Base-by-base conservation (phyloP, 1,140 invertebrate species). In the Drosophila busckii region DNA sequence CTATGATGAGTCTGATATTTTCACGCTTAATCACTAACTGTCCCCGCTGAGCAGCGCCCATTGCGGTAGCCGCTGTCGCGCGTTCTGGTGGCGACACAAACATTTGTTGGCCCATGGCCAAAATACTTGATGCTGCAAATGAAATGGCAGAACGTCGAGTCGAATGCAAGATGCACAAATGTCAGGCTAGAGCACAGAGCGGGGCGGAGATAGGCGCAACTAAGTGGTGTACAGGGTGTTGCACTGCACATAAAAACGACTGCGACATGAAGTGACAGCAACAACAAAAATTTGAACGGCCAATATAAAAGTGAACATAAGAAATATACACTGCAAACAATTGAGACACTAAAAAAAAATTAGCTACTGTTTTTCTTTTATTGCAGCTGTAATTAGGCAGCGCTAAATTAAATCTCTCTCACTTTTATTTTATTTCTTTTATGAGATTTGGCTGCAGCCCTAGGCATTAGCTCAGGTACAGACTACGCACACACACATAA, bases 91-190 rank as follows among this genome's bases (percentile, higher is more conserved):
- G 62, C 68, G 56, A 78, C 67, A 76, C 7, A 68, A 71, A 68
- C 75, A 82, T 73, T 82, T n/a, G n/a, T 75, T 80, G 75, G 75
- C 58, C 52, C 29, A 26, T 17, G 16, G 75, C 75, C 75, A 80
- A 80, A 80, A 80, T 80, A 80, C 75, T 80, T 80, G 80, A 82
- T 58, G 75, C 75, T 75, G 75, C 76, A 80, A 82, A 62, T 80
- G 69, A 80, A 82, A 75, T 75, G 75, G 62, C 75, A 80, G 69
- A 73, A 65, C 73, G 63, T 73, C 34, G 63, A 56, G 52, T 52
- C 29, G 56, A 64, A 58, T 60, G 64, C 69, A 62, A 50, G 45
- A 54, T 76, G 70, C 63, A 73, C 49, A 68, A 66, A 76, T 71
- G 67, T 68, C 73, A 78, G 19, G 23, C 49, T 32, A 37, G 13